Evolutionary conservation across 2,888 invertebrate species (phyloP).

Genomic region (Eristalis pertinax): DNA sequence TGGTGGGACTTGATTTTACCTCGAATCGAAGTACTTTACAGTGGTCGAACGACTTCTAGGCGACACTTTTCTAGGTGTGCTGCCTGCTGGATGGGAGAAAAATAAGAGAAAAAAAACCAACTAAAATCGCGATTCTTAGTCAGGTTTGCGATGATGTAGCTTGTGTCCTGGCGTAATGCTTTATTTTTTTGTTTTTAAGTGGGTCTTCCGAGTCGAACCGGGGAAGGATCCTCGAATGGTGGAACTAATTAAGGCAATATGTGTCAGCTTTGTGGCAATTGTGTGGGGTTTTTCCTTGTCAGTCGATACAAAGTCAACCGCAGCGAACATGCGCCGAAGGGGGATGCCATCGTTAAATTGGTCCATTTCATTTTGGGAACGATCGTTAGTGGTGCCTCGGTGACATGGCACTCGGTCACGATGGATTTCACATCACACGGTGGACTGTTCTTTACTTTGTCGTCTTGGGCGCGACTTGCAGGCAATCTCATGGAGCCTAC

Average conservation of each 20-base stretch:
- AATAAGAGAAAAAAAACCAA: not conserved
- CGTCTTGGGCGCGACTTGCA: too few relatives aligned
- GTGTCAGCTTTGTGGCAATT: not conserved
- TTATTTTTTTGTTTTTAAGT: not conserved
- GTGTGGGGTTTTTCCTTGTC: not conserved
- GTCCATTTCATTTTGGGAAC: not conserved
- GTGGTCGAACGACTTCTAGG: constrained; percentile 25
- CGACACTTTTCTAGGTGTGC: constrained; percentile 16
- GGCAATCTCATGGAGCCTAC: too few relatives aligned
- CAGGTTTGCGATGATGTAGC: not conserved
- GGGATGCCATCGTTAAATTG: not conserved
- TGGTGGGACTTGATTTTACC: constrained; percentile 17
- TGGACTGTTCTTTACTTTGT: too few relatives aligned
- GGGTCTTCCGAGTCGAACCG: not conserved
- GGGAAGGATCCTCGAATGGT: not conserved
- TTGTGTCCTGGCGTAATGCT: not conserved
- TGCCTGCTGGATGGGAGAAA: not conserved
- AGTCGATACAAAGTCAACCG: not conserved
- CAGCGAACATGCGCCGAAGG: not conserved
- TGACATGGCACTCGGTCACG: not conserved
- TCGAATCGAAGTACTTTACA: constrained; percentile 16
- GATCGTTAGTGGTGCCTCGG: not conserved
- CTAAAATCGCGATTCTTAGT: not conserved
- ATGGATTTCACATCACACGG: not conserved
- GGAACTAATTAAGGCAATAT: not conserved